phyloP scores from a whole-genome alignment of 2,113 vertebrate species.

The Zingel zingel region DNA sequence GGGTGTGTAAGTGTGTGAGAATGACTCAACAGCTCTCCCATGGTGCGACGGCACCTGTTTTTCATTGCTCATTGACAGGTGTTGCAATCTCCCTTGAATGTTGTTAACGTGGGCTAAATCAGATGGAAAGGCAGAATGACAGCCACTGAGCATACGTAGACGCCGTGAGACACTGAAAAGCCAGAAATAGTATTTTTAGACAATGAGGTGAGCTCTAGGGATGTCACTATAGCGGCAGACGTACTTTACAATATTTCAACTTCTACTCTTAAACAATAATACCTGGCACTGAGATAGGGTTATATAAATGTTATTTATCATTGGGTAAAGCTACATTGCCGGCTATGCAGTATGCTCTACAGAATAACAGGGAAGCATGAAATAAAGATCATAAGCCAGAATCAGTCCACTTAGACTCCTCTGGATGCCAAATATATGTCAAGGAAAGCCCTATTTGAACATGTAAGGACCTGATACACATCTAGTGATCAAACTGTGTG shows the following conservation, averaged over 20 bases:
- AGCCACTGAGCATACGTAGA: slow-evolving; percentile 34
- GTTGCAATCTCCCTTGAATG: slow-evolving; percentile 55
- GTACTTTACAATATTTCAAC: background rate
- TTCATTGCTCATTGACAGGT: slow-evolving; percentile 62
- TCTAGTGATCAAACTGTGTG: slow-evolving; percentile 10
- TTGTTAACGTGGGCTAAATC: slow-evolving; percentile 52
- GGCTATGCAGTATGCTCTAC: background rate
- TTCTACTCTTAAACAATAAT: background rate
- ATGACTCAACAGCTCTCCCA: slow-evolving; percentile 64
- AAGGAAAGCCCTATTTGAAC: slow-evolving; percentile 3
- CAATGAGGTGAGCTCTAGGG: background rate
- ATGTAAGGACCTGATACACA: background rate
- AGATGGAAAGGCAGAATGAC: slow-evolving; percentile 58
- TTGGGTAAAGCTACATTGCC: background rate
- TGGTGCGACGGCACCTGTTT: slow-evolving; percentile 58
- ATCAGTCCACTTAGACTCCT: background rate
- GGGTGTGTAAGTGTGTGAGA: slow-evolving; percentile 26
- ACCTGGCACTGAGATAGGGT: background rate
- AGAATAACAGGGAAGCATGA: background rate
- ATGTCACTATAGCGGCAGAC: background rate
- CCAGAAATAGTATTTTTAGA: slow-evolving; percentile 27
- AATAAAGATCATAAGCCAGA: background rate
- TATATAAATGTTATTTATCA: background rate
- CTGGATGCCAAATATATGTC: slow-evolving; percentile 2
- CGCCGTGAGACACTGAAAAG: background rate